A percentile compares a stretch with the other conserved stretches of the same genome.
These are phyloP conservation scores for Pachycephala philippinensis DNA, from an alignment of 2,113 vertebrate species.

Conservation along the genomic window DNA sequence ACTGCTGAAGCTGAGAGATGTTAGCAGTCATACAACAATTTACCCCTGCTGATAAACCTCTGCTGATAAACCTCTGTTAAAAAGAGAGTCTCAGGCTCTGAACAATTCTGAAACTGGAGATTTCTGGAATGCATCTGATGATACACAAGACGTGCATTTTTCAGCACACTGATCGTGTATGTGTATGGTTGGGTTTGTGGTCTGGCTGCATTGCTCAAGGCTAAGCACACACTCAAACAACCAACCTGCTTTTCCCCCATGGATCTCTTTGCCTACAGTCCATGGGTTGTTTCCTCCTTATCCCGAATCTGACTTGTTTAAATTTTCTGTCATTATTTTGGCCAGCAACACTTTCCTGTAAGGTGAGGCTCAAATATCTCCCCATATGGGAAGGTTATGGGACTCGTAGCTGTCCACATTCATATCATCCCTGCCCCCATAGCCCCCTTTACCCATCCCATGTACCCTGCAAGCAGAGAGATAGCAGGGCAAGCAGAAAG, in stretches of 20 bases:
- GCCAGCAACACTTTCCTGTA: not conserved
- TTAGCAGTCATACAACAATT: not conserved
- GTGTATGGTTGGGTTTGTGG: not conserved
- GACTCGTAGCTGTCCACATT: not conserved
- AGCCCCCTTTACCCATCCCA: not conserved
- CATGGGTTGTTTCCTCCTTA: not conserved
- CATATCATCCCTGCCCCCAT: not conserved
- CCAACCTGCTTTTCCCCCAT: not conserved
- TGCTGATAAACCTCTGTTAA: not conserved
- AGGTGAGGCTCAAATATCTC: not conserved
- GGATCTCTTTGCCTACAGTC: not conserved
- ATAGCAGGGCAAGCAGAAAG: not conserved
- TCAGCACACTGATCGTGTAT: rapidly evolving
- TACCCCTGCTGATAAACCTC: not conserved
- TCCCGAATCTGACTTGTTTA: rapidly evolving
- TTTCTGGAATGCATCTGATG: not conserved
- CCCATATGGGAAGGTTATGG: not conserved
- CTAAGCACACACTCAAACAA: not conserved
- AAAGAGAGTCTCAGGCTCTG: not conserved
- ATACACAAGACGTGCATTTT: not conserved
- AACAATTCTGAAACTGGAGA: not conserved
- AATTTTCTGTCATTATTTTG: not conserved
- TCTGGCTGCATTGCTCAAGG: not conserved
- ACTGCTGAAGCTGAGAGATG: not conserved
- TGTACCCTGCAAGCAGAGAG: not conserved